A percentile compares a stretch with the other conserved stretches of the same genome.
phyloP scores from a whole-genome alignment of 2,888 invertebrate genomes.

The Ferdinandea cuprea region DNA sequence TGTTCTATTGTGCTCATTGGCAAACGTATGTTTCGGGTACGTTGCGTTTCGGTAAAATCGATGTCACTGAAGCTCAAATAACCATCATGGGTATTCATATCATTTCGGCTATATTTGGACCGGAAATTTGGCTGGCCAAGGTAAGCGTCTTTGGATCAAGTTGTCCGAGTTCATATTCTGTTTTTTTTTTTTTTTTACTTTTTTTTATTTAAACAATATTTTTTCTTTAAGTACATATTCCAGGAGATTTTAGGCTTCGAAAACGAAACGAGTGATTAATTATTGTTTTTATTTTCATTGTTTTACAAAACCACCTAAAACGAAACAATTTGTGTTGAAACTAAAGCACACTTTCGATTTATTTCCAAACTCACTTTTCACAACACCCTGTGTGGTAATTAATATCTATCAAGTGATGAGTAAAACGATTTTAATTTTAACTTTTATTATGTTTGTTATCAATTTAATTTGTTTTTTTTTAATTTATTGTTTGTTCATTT shows the following conservation, averaged over 20 bases:
- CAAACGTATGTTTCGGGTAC: constrained; percentile 99
- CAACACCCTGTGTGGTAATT: constrained; percentile 26
- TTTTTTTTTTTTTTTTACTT: constrained; percentile 48
- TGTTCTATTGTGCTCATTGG: constrained; percentile 99
- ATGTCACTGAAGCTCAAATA: constrained; percentile 99
- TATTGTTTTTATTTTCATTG: constrained; percentile 35
- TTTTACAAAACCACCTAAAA: constrained; percentile 1
- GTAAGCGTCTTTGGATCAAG: constrained; percentile 82
- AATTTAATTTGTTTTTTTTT: constrained; percentile 28
- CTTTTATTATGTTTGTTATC: constrained; percentile 11
- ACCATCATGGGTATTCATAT: constrained; percentile 95
- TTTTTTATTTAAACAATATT: constrained; percentile 57
- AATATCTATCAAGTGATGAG: constrained; percentile 41
- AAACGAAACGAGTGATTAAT: constrained; percentile 62
- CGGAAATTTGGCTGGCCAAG: constrained; percentile 92
- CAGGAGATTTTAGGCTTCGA: constrained; percentile 76
- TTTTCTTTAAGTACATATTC: constrained; percentile 76
- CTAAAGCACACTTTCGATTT: constrained; percentile 36
- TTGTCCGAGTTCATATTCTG: constrained; percentile 18
- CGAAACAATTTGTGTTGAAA: constrained; percentile 33
- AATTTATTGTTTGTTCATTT: constrained; percentile 12
- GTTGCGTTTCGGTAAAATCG: constrained; percentile 93
- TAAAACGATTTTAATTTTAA: constrained; percentile 33
- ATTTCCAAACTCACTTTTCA: constrained; percentile 29
- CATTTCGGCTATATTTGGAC: constrained; percentile 93